Conservation (phyloP, 2,888 invertebrate genomes). For the Thysanoteuthis rhombus region DNA sequence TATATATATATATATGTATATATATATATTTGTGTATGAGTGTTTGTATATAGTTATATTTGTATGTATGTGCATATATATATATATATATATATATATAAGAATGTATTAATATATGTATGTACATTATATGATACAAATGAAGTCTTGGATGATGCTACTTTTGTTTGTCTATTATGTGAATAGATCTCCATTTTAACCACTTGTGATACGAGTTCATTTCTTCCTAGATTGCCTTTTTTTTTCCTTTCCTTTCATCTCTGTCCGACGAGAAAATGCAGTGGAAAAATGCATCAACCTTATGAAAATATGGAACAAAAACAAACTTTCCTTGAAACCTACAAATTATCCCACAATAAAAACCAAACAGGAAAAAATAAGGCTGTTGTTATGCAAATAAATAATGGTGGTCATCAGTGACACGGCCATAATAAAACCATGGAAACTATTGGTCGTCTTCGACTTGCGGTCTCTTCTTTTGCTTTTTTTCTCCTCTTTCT, state of each 20-base stretch:
- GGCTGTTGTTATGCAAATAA: background rate
- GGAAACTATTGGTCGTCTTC: background rate
- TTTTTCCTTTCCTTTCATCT: background rate
- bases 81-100: no score
- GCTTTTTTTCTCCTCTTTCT: background rate
- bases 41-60: no score
- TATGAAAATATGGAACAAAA: background rate
- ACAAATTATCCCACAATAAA: background rate
- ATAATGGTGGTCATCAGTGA: background rate
- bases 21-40: no score
- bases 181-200: background rate
- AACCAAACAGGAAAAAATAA: background rate
- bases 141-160: background rate
- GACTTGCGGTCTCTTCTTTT: background rate
- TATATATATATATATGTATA: no score
- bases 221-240: background rate
- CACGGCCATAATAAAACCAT: background rate
- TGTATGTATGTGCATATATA: no score
- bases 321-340: background rate
- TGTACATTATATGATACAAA: no score
- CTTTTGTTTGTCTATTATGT: background rate
- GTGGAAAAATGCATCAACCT: background rate
- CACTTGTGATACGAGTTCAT: background rate
- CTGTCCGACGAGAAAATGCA: background rate
- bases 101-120: no score